Percentiles rank a stretch among this genome's conserved stretches.
Evolutionary conservation across 2,113 vertebrate species (phyloP).

Genomic region (Pteronura brasiliensis): DNA sequence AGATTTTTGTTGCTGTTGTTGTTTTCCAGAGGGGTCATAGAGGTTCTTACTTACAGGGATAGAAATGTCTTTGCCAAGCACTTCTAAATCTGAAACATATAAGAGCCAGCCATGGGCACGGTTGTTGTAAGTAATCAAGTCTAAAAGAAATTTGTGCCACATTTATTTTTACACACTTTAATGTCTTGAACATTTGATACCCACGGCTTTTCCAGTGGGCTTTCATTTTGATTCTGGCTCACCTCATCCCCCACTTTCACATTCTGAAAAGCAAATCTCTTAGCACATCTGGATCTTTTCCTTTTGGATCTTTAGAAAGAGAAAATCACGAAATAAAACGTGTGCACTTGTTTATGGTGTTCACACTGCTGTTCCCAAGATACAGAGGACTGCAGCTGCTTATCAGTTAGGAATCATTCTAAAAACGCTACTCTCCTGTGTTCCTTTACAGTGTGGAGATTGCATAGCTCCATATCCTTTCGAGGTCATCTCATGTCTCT

Average conservation of each 20-base stretch:
- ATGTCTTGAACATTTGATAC: background rate
- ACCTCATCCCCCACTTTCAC: background rate
- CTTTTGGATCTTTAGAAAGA: background rate
- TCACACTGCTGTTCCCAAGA: background rate
- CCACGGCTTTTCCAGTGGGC: background rate
- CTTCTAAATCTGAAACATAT: background rate
- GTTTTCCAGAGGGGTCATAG: background rate
- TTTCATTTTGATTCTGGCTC: conserved; percentile 1
- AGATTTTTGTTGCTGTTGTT: too few species aligned
- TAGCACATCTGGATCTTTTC: conserved; percentile 14
- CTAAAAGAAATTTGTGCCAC: background rate
- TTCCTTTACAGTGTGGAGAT: background rate
- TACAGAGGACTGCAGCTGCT: background rate
- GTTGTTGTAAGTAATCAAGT: background rate
- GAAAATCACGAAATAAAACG: conserved; percentile 7
- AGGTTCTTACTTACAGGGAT: background rate
- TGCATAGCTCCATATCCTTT: background rate
- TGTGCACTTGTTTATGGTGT: background rate
- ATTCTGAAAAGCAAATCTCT: background rate
- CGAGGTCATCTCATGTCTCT: background rate
- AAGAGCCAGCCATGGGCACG: background rate
- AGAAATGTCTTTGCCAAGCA: background rate
- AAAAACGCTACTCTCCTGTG: background rate
- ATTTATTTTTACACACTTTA: background rate
- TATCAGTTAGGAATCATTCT: background rate